Base-by-base conservation (phyloP, 2,888 invertebrate species). In the Athalia cordata region DNA sequence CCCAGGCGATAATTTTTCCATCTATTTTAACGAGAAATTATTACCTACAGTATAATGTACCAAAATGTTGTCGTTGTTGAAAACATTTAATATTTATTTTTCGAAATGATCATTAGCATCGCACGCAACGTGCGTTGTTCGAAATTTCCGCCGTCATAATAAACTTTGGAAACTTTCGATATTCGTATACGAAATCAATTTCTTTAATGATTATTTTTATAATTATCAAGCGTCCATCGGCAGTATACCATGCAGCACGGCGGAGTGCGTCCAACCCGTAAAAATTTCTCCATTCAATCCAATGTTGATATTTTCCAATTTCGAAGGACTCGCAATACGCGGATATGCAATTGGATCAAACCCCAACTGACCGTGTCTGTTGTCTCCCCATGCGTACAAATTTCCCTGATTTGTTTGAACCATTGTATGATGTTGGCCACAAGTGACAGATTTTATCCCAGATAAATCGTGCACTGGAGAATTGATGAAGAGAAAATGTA, bases 371-470 rank as follows among this genome's bases (percentile, higher is more conserved):
- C 96, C 95, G 89, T 94, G 94, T 89, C 94, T 96, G 86, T 97
- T 97, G 85, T 96, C 95, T 47, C 98, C 98, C 93, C 96, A 96
- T 11, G 92, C 94, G 91, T 92, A 95, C 79, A 94, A 91, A 78
- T 92, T 93, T 84, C 94, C 94, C 82, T 91, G 89, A 43, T 88
- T 87, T 62, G 91, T 92, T 77, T 93, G 84, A 9, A 93, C 94
- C 57, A 95, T 88, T 6, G 95, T 94, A 87, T 96, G 96, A 86
- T 96, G 94, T 89, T 97, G 96, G 2, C 97, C 97, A 89, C 96
- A 96, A 64, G 93, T 93, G 76, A 96, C 92, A 86, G 93, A 91
- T 80, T 92, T 90, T 85, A 96, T 91, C 85, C 93, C 91, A 81
- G 90, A 89, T 77, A 94, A 84, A 81, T 91, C 92, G 80, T 91